A percentile compares a stretch with the other conserved stretches of the same genome.
Evolutionary conservation across 2,888 invertebrate genomes (phyloP).

Genomic region (Choristoneura rosaceana): DNA sequence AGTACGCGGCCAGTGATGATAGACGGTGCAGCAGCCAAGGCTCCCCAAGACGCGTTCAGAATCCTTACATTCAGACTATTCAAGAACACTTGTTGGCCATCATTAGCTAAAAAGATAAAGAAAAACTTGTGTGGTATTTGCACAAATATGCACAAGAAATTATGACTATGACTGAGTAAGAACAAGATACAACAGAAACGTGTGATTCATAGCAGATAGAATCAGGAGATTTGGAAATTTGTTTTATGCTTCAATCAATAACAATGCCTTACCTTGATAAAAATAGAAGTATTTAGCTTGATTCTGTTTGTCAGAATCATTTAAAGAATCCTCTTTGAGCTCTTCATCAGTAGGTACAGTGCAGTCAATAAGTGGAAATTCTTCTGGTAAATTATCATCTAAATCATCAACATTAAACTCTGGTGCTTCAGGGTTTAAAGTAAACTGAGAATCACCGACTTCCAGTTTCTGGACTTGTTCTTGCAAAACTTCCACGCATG

Average conservation of each 20-base stretch:
- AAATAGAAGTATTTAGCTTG: conserved; percentile 89
- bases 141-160: no score
- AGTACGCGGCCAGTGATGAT: conserved; percentile 91
- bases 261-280: conserved; percentile 89
- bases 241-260: no score
- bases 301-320: conserved; percentile 73
- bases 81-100: conserved; percentile 96
- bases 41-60: conserved; percentile 94
- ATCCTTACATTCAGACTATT: conserved; percentile 96
- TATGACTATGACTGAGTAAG: no score
- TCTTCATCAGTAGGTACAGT: conserved; percentile 50
- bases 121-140: neutral
- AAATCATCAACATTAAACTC: conserved; percentile 59
- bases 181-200: no score
- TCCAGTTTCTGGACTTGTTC: conserved; percentile 62
- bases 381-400: conserved; percentile 58
- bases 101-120: conserved; percentile 86
- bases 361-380: conserved; percentile 66
- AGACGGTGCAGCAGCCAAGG: conserved; percentile 91
- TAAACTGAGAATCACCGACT: conserved; percentile 56
- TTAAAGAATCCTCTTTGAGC: conserved; percentile 56
- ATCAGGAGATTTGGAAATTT: no score
- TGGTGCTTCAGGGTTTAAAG: conserved; percentile 72
- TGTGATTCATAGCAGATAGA: no score
- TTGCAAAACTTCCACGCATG: conserved; percentile 62